Base-by-base conservation (phyloP, 2,113 vertebrate genomes). In the Myotis davidii region DNA sequence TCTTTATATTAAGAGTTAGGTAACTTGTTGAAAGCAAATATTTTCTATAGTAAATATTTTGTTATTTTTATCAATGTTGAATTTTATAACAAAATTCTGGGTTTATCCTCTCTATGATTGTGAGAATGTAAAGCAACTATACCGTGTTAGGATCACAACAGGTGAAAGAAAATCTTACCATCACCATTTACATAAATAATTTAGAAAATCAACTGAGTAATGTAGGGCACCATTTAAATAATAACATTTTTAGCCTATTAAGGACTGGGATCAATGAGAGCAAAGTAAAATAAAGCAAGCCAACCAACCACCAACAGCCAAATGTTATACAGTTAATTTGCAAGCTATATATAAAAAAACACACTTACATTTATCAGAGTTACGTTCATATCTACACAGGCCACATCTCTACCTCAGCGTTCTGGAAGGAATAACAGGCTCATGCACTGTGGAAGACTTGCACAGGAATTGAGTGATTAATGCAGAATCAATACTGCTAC, bases 401-500 rank as follows among this genome's bases (percentile, higher is more conserved):
- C 39, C 27, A 79, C 4, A 54, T 81, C 11, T 48, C 50, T 54
- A 59, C 54, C 27, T 70, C 18, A 39, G 69, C 29, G 29, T 69
- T 85, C n/a, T 84, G 59, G 50, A 92, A 96, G 81, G 91, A 87
- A 61, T 85, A 67, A 2, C 4, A 93, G 32, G 42, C 18, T 82
- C 87, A 3, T 27, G 64, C 13, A 29, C 74, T 91, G 94, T 79
- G 45, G 67, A 72, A 34, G 83, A 89, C 34, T 90, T 96, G 39
- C 70, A 7, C 64, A 14, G 77, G 89, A 89, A 83, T 61, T 78
- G 14, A 67, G 73, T 91, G 96, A 88, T 77, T 84, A 96, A 97
- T 97, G 90, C 45, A 48, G 65, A 95, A 93, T 96, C 96, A 91
- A 37, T 94, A 96, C n/a, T 54, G 37, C 42, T 32, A 12, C 74